Base-by-base conservation (phyloP, 2,888 invertebrate species). In the Apoderus coryli region DNA sequence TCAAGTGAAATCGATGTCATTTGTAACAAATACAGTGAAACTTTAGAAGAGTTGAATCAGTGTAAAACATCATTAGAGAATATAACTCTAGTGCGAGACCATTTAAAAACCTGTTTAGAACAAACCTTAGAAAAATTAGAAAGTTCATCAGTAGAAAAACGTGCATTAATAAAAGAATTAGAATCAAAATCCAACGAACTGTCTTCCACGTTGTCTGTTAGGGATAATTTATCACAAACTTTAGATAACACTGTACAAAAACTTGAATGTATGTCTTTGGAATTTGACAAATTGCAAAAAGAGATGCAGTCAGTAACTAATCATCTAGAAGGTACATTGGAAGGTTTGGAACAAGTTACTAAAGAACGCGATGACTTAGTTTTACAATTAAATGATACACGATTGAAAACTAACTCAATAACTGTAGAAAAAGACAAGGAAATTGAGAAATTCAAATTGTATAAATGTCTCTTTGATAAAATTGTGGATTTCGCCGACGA, bases 221-320 rank as follows among this genome's bases (percentile, higher is more conserved):
- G 16, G 11, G 24, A 25, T 22, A 10, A 11, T 16, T 10, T 24
- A 14, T 19, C 2, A 2, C 4, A 7, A 14, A 9, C 10, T 11
- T 15, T 30, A 25, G 11, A 4, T 7, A 25, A 30, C 10, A 30
- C 30, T 11, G 11, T n/a, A 11, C 14, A 14, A 14, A 13, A 24
- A 10, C 11, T 25, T 3, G 19, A 19, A 19, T 19, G n/a, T 19
- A 7, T n/a, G n/a, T 7, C 6, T 19, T 19, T 7, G 6, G 19
- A 19, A n/a, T 6, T 19, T 19, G 19, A 6, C 19, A 6, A 19
- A 19, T n/a, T 19, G n/a, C n/a, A 6, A 19, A 19, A 19, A 19
- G n/a, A 19, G 6, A 7, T n/a, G n/a, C n/a, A n/a, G n/a, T n/a
- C n/a, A n/a, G n/a, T n/a, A n/a, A n/a, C n/a, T n/a, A n/a, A n/a